Evolutionary conservation across 1,140 invertebrate species (phyloP).

Genomic region (Goniozus legneri): DNA sequence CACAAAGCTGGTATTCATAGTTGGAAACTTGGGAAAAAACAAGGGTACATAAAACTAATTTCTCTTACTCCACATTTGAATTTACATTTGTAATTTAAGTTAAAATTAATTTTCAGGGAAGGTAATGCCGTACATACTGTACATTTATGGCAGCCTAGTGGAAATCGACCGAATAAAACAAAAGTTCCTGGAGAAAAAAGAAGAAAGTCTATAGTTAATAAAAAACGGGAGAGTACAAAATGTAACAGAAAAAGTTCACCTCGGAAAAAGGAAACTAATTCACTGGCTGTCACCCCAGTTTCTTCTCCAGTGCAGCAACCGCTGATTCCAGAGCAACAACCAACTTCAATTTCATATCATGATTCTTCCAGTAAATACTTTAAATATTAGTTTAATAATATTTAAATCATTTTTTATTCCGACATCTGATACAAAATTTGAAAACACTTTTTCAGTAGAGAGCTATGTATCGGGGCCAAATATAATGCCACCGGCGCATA

Average conservation of each 20-base stretch:
- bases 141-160: slow-evolving; percentile 51
- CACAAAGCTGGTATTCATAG: slow-evolving; percentile 53
- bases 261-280: slow-evolving; percentile 13
- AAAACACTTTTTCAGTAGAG: slow-evolving; percentile 25
- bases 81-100: slow-evolving; percentile 1
- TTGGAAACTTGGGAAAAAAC: slow-evolving; percentile 52
- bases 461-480: slow-evolving; percentile 32
- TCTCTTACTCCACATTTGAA: background rate
- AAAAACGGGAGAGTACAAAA: slow-evolving; percentile 21
- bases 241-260: background rate
- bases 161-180: slow-evolving; percentile 46
- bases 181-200: slow-evolving; percentile 35
- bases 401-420: background rate
- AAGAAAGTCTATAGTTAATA: slow-evolving; percentile 27
- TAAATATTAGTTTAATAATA: background rate
- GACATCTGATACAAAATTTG: background rate
- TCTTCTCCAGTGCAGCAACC: slow-evolving; percentile 21
- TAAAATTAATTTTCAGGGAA: slow-evolving; percentile 28
- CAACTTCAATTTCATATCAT: slow-evolving; percentile 29
- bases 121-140: slow-evolving; percentile 50
- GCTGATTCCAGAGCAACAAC: slow-evolving; percentile 25
- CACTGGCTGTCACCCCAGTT: slow-evolving; percentile 20
- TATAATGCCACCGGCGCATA: slow-evolving; percentile 36
- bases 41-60: slow-evolving; percentile 33
- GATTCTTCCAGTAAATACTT: slow-evolving; percentile 18